These are phyloP conservation scores for Orgyia antiqua DNA, from an alignment of 2,888 invertebrate species.

Conservation along the genomic window DNA sequence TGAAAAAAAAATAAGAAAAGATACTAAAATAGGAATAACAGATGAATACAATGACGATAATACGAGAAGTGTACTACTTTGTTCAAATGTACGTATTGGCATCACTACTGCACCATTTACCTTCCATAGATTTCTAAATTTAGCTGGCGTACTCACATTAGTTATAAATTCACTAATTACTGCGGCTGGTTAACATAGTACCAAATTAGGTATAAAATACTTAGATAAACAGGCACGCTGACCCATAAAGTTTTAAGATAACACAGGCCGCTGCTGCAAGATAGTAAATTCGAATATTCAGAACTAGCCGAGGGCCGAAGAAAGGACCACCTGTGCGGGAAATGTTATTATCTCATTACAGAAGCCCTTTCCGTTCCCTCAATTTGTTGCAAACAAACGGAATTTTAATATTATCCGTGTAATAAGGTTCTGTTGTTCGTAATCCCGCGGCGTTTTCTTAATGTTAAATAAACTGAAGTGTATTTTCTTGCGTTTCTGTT, in stretches of 20 bases:
- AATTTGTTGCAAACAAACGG: slow-evolving; percentile 56
- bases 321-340: slow-evolving; percentile 46
- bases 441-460: slow-evolving; percentile 39
- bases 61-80: no score
- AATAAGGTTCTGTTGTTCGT: slow-evolving; percentile 35
- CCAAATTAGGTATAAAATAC: slow-evolving; percentile 12
- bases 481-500: slow-evolving; percentile 17
- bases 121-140: no score
- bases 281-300: slow-evolving; percentile 32
- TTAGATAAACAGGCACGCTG: slow-evolving; percentile 22
- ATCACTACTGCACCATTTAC: no score
- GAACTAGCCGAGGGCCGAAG: slow-evolving; percentile 17
- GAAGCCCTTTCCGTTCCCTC: slow-evolving; percentile 50
- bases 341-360: slow-evolving; percentile 67
- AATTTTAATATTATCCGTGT: slow-evolving; percentile 53
- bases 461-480: slow-evolving; percentile 24
- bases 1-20: no score
- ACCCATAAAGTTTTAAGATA: slow-evolving; percentile 31
- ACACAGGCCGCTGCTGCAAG: slow-evolving; percentile 21
- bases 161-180: no score
- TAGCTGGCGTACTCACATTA: no score
- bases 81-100: no score
- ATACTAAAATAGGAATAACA: no score
- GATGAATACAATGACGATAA: no score
- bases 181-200: no score